These are phyloP conservation scores for Eupithecia pulchellata DNA, from an alignment of 2,888 invertebrate genomes.

Conservation along the genomic window DNA sequence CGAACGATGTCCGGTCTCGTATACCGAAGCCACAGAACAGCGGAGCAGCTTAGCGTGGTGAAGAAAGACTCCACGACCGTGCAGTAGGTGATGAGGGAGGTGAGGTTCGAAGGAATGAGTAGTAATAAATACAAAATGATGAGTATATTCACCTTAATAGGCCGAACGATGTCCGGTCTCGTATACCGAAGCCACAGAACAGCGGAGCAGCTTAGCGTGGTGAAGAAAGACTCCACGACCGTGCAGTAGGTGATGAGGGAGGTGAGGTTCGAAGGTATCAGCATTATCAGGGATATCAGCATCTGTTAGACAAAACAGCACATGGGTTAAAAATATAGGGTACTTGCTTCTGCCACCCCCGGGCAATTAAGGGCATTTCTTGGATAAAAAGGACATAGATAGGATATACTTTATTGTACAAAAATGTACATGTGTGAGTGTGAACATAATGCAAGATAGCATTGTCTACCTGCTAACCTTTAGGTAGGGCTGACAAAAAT, in stretches of 20 bases:
- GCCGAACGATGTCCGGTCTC: slow-evolving; percentile 90
- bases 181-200: slow-evolving; percentile 93
- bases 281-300: slow-evolving; percentile 92
- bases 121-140: background rate
- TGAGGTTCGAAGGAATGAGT: slow-evolving; percentile 92
- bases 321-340: no score
- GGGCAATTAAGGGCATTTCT: no score
- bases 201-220: slow-evolving; percentile 93
- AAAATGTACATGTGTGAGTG: no score
- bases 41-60: slow-evolving; percentile 94
- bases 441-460: no score
- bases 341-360: no score
- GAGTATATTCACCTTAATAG: slow-evolving; percentile 89
- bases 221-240: slow-evolving; percentile 96
- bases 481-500: no score
- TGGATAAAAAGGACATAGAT: no score
- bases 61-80: slow-evolving; percentile 97
- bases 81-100: slow-evolving; percentile 94
- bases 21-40: slow-evolving; percentile 93
- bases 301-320: slow-evolving; percentile 83
- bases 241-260: slow-evolving; percentile 95
- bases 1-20: slow-evolving; percentile 91
- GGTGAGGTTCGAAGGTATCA: slow-evolving; percentile 93
- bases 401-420: no score
- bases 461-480: no score